phyloP scores from a whole-genome alignment of 2,888 invertebrate genomes.

The Ochlodes sylvanus region DNA sequence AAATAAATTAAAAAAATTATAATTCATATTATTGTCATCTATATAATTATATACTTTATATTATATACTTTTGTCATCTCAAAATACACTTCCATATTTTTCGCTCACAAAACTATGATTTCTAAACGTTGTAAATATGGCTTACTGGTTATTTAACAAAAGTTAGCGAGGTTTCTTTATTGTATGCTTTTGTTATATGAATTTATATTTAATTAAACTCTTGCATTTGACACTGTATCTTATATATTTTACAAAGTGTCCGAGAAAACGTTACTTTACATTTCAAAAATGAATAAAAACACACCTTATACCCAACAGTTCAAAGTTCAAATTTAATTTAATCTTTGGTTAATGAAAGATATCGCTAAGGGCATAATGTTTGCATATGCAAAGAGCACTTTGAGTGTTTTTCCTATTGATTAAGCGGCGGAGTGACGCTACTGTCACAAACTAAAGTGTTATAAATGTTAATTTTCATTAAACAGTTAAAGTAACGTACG shows the following conservation, averaged over 20 bases:
- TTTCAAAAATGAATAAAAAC: neutral
- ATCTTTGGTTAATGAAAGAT: slow-evolving; percentile 39
- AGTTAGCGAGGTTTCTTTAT: too few relatives aligned
- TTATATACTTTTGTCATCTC: too few relatives aligned
- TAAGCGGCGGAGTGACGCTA: slow-evolving; percentile 61
- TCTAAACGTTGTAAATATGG: too few relatives aligned
- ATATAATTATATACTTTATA: too few relatives aligned
- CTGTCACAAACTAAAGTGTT: slow-evolving; percentile 13
- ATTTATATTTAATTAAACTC: slow-evolving; percentile 32
- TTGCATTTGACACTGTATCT: slow-evolving; percentile 26
- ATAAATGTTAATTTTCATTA: neutral
- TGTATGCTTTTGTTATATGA: neutral
- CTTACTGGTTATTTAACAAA: too few relatives aligned
- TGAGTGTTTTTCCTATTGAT: slow-evolving; percentile 80
- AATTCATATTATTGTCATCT: too few relatives aligned
- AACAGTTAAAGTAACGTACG: too few relatives aligned
- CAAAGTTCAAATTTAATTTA: slow-evolving; percentile 19
- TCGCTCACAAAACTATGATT: too few relatives aligned
- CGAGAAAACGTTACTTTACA: slow-evolving; percentile 23
- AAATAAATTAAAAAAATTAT: too few relatives aligned
- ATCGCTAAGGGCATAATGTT: slow-evolving; percentile 68
- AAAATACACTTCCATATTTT: too few relatives aligned
- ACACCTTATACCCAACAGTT: neutral
- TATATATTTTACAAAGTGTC: slow-evolving; percentile 29
- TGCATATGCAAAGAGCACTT: slow-evolving; percentile 76